Base-by-base conservation (phyloP, 2,888 invertebrate genomes). In the Aporophyla lueneburgensis region DNA sequence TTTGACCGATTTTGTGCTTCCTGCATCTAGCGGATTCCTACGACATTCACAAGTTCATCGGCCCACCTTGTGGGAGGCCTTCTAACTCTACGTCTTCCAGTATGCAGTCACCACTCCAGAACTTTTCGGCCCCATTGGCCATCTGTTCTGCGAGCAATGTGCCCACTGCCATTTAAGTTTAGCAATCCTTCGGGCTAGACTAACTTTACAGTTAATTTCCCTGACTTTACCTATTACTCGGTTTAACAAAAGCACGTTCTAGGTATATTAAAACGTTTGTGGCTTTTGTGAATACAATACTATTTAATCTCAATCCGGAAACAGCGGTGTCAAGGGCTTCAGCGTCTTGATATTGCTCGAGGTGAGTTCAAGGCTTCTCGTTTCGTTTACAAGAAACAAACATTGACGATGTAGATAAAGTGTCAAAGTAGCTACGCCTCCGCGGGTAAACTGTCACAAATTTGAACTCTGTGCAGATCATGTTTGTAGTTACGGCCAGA, bases 341-440 rank as follows among this genome's bases (percentile, higher is more conserved):
- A 12, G 27, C 2, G 14, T 43, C 43, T 65, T 74, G 75, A 75
- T 51, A 43, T 75, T 66, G 46, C 51, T 59, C 33, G 27, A 33
- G 43, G 33, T 24, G 1, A 66, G 66, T 53, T 76, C 53, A 66
- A 76, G 66, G 76, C 46, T 51, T 6, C 16, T 16, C 9, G 53
- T 5, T 59, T 66, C 19, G 53, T 76, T 53, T 67, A 61, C 59
- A 12, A 59, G 59, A 53, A 59, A 33, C 76, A 67, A 76, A 76
- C 53, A 76, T 33, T 46, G 10, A n/a, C 33, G 7, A 12, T 49
- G 21, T 10, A n/a, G 40, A n/a, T 12, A 43, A 2, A 61, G 53
- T 62, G 12, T 24, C 14, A 14, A 73, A 54, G n/a, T 43, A 9
- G n/a, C 43, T 43, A 27, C 19, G 33, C 33, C 33, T 33, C 33